phyloP scores from a whole-genome alignment of 2,797 vertebrate genomes.

The Pangasius sanitwongsei region DNA sequence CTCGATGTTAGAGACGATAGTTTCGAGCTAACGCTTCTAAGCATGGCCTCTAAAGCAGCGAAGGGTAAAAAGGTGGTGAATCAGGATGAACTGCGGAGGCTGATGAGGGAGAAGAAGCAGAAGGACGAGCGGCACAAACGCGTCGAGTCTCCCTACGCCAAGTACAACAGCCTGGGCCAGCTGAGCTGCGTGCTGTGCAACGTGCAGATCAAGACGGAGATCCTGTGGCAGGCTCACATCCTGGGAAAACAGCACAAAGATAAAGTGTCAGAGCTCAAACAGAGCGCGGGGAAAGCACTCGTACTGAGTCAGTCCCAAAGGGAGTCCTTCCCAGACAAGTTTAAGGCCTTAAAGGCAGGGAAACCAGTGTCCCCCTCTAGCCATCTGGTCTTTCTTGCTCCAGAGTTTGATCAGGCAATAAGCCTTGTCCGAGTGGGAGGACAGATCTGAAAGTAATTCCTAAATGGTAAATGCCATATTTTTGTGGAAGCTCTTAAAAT shows the following conservation, averaged over 20 bases:
- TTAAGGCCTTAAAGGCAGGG: too few relatives aligned
- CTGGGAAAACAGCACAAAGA: conserved; percentile 93
- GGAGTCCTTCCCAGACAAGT: too few relatives aligned
- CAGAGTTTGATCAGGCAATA: too few relatives aligned
- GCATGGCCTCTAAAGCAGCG: conserved; percentile 53
- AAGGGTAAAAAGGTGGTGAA: conserved; percentile 84
- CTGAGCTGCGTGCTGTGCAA: conserved; percentile 87
- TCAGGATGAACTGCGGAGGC: conserved; percentile 89
- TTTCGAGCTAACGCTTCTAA: not conserved
- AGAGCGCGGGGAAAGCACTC: conserved; percentile 39
- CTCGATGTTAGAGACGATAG: not conserved
- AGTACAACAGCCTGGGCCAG: conserved; percentile 90
- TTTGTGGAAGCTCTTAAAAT: too few relatives aligned
- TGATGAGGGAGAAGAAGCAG: conserved; percentile 89
- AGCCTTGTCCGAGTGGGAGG: too few relatives aligned
- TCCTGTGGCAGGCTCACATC: conserved; percentile 90
- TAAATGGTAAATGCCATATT: too few relatives aligned
- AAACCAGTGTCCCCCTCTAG: too few relatives aligned
- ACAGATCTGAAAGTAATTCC: too few relatives aligned
- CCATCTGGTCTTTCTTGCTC: too few relatives aligned
- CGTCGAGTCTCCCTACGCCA: conserved; percentile 88
- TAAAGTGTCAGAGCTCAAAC: conserved; percentile 79
- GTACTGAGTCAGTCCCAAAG: too few relatives aligned
- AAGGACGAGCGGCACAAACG: conserved; percentile 79
- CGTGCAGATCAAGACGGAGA: conserved; percentile 84